These are phyloP conservation scores for Eulithis testata DNA, from an alignment of 2,888 invertebrate species.

Conservation along the genomic window DNA sequence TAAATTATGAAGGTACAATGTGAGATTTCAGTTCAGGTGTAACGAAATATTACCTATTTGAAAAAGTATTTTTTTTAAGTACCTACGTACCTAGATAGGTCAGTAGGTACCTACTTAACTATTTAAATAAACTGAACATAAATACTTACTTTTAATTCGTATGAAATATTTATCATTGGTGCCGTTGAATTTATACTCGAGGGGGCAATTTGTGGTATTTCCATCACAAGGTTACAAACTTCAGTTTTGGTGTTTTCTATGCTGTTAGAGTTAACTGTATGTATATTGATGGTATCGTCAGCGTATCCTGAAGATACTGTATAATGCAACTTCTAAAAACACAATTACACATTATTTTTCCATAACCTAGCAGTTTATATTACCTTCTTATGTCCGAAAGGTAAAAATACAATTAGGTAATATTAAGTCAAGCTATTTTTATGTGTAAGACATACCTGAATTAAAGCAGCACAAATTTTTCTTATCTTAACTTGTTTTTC, in stretches of 20 bases:
- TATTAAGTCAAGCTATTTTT: neutral
- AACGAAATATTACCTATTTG: no score
- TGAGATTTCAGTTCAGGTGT: no score
- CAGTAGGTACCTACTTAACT: no score
- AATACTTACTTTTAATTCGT: constrained; percentile 63
- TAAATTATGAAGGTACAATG: no score
- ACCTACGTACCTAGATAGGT: no score
- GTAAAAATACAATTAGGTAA: no score
- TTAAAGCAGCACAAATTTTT: constrained; percentile 58
- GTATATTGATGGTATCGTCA: constrained; percentile 60
- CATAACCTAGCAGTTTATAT: no score
- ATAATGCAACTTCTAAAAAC: constrained; percentile 68
- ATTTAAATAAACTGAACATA: neutral
- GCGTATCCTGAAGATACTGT: constrained; percentile 62
- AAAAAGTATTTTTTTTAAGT: no score
- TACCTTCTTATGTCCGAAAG: no score
- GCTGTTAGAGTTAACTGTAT: constrained; percentile 53
- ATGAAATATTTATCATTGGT: constrained; percentile 67
- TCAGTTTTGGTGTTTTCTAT: constrained; percentile 57
- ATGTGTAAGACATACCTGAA: constrained; percentile 60
- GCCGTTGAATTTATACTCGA: constrained; percentile 60
- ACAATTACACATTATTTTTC: neutral
- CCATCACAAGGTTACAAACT: constrained; percentile 60
- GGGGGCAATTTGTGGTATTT: constrained; percentile 66
- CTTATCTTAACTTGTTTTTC: constrained; percentile 61